phyloP scores from a whole-genome alignment of 1,140 invertebrate species.

The Gryllus bimaculatus region DNA sequence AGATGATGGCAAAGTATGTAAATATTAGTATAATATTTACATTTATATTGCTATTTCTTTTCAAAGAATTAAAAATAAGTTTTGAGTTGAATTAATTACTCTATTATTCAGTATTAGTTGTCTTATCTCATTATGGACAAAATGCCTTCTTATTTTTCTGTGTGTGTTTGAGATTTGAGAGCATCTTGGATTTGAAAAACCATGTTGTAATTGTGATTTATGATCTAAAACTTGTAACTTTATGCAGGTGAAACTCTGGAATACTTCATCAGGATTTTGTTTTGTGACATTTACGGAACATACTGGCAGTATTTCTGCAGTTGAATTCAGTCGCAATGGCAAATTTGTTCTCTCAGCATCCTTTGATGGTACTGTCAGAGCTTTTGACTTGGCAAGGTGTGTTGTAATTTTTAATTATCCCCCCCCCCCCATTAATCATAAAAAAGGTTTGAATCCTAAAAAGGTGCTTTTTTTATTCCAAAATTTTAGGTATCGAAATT shows the following conservation, averaged over 20 bases:
- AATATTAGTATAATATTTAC: too few species aligned
- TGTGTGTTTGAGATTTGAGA: too few species aligned
- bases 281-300: conserved; percentile 93
- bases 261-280: conserved; percentile 80
- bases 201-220: too few species aligned
- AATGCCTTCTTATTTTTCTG: too few species aligned
- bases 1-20: conserved; percentile 76
- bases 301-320: conserved; percentile 63
- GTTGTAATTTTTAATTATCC: neutral
- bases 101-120: neutral
- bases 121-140: neutral
- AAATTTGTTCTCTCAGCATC: conserved; percentile 87
- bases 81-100: too few species aligned
- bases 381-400: conserved; percentile 80
- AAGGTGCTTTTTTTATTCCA: too few species aligned
- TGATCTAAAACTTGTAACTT: too few species aligned
- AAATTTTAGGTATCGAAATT: conserved; percentile 79
- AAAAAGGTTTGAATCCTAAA: too few species aligned
- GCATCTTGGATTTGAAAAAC: too few species aligned
- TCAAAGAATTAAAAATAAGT: too few species aligned
- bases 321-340: conserved; percentile 81
- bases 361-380: conserved; percentile 89
- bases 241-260: conserved; percentile 83
- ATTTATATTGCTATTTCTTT: too few species aligned
- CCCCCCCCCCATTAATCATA: too few species aligned